Conservation (phyloP, 2,797 vertebrate species). For the Synanceia verrucosa region DNA sequence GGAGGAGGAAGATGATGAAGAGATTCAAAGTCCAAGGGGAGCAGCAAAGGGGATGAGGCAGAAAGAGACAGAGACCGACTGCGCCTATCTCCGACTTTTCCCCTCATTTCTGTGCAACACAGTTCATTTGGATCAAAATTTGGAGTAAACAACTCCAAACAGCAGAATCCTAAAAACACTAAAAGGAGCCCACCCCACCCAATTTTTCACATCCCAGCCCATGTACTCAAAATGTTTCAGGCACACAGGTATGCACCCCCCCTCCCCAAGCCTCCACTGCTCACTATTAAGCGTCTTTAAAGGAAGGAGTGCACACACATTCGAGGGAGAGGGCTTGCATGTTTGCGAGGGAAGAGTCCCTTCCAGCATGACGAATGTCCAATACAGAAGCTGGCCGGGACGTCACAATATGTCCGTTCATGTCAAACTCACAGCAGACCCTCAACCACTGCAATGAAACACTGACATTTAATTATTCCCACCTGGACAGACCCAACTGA, state of each 20-base stretch:
- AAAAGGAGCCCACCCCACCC: conserved; percentile 64
- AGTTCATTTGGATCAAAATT: conserved; percentile 81
- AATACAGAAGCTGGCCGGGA: conserved; percentile 53
- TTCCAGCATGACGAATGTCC: conserved; percentile 60
- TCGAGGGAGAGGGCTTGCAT: conserved; percentile 74
- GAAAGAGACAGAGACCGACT: conserved; percentile 58
- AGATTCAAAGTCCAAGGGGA: conserved; percentile 66
- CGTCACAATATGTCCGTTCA: conserved; percentile 61
- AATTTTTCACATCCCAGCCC: conserved; percentile 59
- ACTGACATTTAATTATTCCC: conserved; percentile 70
- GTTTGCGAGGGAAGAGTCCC: conserved; percentile 62
- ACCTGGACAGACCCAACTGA: conserved; percentile 62
- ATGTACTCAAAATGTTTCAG: conserved; percentile 74
- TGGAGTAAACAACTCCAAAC: conserved; percentile 68
- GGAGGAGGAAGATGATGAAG: conserved; percentile 5
- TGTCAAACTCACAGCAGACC: conserved; percentile 55
- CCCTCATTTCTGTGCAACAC: conserved; percentile 80
- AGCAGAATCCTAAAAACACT: conserved; percentile 71
- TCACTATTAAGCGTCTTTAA: conserved; percentile 72
- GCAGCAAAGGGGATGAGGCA: conserved; percentile 76
- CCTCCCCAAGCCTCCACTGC: conserved; percentile 73
- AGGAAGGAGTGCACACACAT: conserved; percentile 80
- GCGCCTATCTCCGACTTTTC: conserved; percentile 47
- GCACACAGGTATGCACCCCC: conserved; percentile 78
- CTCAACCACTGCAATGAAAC: conserved; percentile 69